phyloP scores from a whole-genome alignment of 2,888 invertebrate genomes.

The Cotesia congregata region DNA sequence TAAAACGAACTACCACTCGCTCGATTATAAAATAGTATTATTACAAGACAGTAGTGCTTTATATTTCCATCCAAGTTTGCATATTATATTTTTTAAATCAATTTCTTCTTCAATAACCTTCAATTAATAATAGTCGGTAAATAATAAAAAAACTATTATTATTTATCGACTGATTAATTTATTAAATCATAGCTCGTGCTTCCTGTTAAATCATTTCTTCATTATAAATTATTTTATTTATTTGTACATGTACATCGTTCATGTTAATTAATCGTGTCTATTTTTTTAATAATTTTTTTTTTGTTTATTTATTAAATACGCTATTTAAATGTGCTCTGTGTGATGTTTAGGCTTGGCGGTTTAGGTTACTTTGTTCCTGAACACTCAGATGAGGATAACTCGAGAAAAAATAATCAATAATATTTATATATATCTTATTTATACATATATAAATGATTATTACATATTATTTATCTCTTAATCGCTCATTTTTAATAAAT shows the following conservation, averaged over 20 bases:
- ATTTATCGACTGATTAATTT: neutral
- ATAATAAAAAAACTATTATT: constrained; percentile 12
- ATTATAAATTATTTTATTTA: constrained; percentile 16
- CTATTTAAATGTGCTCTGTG: constrained; percentile 11
- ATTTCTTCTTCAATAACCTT: constrained; percentile 18
- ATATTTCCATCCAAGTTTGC: constrained; percentile 25
- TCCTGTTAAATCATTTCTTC: neutral
- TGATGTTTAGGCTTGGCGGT: constrained; percentile 9
- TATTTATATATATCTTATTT: neutral
- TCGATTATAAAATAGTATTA: constrained; percentile 57
- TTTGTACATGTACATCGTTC: constrained; percentile 7
- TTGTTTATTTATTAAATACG: neutral
- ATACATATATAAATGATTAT: constrained; percentile 2
- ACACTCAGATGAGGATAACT: neutral
- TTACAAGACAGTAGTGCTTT: constrained; percentile 42
- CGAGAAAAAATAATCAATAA: neutral
- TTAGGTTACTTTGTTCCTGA: neutral
- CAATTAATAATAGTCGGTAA: constrained; percentile 19
- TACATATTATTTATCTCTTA: neutral
- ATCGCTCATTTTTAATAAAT: neutral
- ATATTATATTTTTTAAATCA: constrained; percentile 13
- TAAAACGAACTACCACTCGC: constrained; percentile 58
- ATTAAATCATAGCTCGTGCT: neutral
- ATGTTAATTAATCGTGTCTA: constrained; percentile 3
- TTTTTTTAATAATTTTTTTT: neutral